A percentile compares a stretch with the other conserved stretches of the same genome.
Evolutionary conservation across 2,113 vertebrate species (phyloP).

Genomic region (Notothenia coriiceps): DNA sequence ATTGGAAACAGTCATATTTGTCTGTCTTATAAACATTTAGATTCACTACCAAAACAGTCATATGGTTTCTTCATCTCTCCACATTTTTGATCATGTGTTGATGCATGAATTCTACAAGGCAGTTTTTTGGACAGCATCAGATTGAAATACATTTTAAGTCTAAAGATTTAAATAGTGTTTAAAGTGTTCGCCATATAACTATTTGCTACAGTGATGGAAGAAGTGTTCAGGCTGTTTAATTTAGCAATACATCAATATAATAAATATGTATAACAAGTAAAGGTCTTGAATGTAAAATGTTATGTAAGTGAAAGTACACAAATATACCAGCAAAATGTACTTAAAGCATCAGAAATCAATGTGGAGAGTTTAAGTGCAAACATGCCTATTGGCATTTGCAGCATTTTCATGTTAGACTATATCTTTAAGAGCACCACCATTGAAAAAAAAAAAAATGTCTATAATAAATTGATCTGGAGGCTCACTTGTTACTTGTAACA

Average conservation of each 20-base stretch:
- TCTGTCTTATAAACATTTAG: constrained; percentile 51
- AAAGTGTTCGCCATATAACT: too few relatives aligned
- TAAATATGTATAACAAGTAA: neutral
- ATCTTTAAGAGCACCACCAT: neutral
- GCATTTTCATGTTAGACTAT: neutral
- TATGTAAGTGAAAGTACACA: neutral
- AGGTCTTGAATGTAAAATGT: neutral
- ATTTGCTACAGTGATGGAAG: neutral
- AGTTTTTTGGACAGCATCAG: constrained; percentile 22
- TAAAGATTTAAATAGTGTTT: neutral
- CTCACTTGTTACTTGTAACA: neutral
- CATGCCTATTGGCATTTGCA: neutral
- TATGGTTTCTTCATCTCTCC: constrained; percentile 32
- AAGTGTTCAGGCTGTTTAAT: neutral
- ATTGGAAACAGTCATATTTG: constrained; percentile 11
- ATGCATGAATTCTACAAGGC: constrained; percentile 25
- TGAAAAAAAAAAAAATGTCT: too few relatives aligned
- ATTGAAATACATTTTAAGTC: neutral
- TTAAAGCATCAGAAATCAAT: neutral
- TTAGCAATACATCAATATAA: neutral
- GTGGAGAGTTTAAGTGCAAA: neutral
- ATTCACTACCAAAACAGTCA: constrained; percentile 26
- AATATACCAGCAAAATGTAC: neutral
- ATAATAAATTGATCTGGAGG: neutral
- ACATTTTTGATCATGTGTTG: constrained; percentile 19